Conservation (phyloP, 2,797 vertebrate genomes). For the Podarcis siculus region DNA sequence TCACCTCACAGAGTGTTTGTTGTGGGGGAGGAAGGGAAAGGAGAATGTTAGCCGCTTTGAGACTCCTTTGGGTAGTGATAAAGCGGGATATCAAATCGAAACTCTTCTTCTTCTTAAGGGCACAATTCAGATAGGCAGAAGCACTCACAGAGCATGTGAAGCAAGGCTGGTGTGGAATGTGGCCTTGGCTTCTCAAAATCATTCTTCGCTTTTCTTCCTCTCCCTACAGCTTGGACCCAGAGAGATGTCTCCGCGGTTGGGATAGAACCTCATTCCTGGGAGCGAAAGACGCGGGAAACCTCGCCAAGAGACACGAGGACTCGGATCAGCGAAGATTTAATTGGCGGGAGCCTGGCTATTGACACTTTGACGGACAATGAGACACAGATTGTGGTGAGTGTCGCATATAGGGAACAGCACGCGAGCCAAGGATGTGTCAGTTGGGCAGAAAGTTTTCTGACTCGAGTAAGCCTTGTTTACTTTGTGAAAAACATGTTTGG, state of each 20-base stretch:
- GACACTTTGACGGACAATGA: constrained; percentile 83
- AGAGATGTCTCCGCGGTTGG: accelerated
- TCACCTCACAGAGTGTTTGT: too few relatives aligned
- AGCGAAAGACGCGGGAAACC: constrained; percentile 36
- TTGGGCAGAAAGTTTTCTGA: neutral
- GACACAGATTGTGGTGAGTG: constrained; percentile 87
- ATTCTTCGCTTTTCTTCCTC: neutral
- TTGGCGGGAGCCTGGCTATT: constrained; percentile 81
- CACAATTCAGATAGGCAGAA: too few relatives aligned
- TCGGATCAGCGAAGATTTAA: constrained; percentile 79
- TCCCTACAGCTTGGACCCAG: constrained; percentile 55
- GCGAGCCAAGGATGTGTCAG: neutral
- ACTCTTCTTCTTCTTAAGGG: too few relatives aligned
- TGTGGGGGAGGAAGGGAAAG: too few relatives aligned
- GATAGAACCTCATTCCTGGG: constrained; percentile 27
- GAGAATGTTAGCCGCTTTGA: too few relatives aligned
- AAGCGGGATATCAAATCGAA: too few relatives aligned
- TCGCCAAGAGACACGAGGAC: constrained; percentile 61
- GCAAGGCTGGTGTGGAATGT: too few relatives aligned
- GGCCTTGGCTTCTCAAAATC: neutral
- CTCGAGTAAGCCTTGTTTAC: neutral
- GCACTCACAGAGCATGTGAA: too few relatives aligned
- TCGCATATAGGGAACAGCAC: neutral
- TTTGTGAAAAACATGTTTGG: neutral
- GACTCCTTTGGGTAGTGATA: too few relatives aligned